phyloP scores from a whole-genome alignment of 2,797 vertebrate genomes.

The Sarcophilus harrisii region DNA sequence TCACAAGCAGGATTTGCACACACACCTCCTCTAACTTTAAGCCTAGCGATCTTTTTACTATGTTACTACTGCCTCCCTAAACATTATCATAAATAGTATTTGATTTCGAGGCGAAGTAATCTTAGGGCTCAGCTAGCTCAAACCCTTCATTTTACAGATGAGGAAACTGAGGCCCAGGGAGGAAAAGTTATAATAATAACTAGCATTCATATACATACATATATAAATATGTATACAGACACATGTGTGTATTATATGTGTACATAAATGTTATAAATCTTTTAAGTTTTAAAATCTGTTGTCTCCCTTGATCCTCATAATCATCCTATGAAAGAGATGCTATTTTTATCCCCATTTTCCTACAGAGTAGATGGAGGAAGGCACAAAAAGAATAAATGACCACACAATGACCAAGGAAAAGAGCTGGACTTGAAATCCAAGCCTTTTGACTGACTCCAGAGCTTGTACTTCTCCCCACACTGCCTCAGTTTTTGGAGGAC shows the following conservation, averaged over 20 bases:
- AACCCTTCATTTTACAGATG: background rate
- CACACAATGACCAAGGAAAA: background rate
- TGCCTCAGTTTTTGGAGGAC: background rate
- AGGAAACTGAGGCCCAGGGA: background rate
- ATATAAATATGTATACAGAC: background rate
- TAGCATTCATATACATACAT: background rate
- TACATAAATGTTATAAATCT: background rate
- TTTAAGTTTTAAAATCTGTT: background rate
- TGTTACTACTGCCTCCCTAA: background rate
- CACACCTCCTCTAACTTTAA: background rate
- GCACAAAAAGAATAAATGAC: background rate
- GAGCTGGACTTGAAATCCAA: background rate
- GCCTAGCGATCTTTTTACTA: background rate
- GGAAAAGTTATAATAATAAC: background rate
- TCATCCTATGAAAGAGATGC: background rate
- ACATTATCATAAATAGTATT: background rate
- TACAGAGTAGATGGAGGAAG: background rate
- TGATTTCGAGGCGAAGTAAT: background rate
- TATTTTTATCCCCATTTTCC: background rate
- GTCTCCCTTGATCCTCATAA: background rate
- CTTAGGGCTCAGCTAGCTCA: background rate
- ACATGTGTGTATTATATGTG: background rate
- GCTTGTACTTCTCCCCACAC: background rate
- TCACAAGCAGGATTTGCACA: background rate
- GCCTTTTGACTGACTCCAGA: background rate